Conservation (phyloP, 2,113 vertebrate species). For the Peromyscus californicus region DNA sequence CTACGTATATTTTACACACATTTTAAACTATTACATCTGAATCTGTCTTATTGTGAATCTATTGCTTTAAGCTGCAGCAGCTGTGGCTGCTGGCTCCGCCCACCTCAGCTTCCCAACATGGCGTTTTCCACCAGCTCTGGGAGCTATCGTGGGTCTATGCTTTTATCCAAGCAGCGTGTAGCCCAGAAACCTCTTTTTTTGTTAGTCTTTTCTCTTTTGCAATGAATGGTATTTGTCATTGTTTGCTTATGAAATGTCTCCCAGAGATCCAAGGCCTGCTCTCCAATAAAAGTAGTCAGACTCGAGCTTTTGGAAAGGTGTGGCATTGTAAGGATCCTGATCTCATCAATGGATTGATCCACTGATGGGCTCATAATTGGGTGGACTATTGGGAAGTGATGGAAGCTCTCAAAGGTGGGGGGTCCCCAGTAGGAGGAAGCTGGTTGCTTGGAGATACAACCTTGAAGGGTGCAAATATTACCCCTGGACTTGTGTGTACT, state of each 20-base stretch:
- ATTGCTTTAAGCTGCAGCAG: too few species aligned
- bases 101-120: too few species aligned
- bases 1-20: too few species aligned
- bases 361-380: background rate
- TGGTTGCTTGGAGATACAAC: background rate
- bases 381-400: background rate
- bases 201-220: conserved; percentile 32
- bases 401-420: background rate
- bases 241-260: background rate
- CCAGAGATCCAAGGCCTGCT: background rate
- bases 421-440: background rate
- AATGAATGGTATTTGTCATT: background rate
- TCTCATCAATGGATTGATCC: background rate
- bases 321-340: background rate
- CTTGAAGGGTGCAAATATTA: background rate
- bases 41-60: too few species aligned
- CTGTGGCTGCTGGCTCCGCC: too few species aligned
- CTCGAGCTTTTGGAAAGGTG: background rate
- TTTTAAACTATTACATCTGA: too few species aligned
- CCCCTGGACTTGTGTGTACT: background rate
- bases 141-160: too few species aligned
- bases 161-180: too few species aligned
- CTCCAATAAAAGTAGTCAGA: background rate
- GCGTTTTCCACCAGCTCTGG: too few species aligned
- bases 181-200: too few species aligned